These are phyloP conservation scores for Syrrhaptes paradoxus DNA, from an alignment of 2,113 vertebrate genomes.

Conservation along the genomic window DNA sequence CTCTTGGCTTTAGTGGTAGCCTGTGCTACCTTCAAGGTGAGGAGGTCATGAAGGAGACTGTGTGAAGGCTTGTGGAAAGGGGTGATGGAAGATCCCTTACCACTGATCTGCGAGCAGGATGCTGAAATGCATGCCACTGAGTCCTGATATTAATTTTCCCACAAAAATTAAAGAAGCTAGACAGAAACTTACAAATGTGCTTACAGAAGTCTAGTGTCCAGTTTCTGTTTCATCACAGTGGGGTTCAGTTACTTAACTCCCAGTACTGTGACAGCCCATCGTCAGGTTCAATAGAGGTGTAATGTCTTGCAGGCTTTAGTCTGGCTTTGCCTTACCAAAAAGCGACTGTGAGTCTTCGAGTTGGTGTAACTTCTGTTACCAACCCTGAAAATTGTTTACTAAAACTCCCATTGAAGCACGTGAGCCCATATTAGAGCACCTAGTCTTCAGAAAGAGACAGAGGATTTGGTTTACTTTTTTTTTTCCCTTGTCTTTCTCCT, in stretches of 20 bases:
- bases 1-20: background rate
- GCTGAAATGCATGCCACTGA: background rate
- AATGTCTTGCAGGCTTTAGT: background rate
- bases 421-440: background rate
- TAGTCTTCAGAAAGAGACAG: background rate
- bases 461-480: background rate
- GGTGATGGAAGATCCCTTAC: background rate
- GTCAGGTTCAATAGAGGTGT: background rate
- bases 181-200: background rate
- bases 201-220: background rate
- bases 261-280: rapidly evolving
- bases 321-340: background rate
- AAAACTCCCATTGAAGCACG: background rate
- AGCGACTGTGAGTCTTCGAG: background rate
- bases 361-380: background rate
- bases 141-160: background rate
- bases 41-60: background rate
- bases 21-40: background rate
- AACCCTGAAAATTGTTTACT: background rate
- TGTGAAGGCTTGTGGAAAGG: background rate
- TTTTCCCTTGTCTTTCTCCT: background rate
- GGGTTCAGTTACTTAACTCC: background rate
- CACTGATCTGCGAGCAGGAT: background rate
- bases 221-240: background rate
- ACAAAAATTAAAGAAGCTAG: background rate